Evolutionary conservation across 2,888 invertebrate species (phyloP).

Genomic region (Phortica magna): DNA sequence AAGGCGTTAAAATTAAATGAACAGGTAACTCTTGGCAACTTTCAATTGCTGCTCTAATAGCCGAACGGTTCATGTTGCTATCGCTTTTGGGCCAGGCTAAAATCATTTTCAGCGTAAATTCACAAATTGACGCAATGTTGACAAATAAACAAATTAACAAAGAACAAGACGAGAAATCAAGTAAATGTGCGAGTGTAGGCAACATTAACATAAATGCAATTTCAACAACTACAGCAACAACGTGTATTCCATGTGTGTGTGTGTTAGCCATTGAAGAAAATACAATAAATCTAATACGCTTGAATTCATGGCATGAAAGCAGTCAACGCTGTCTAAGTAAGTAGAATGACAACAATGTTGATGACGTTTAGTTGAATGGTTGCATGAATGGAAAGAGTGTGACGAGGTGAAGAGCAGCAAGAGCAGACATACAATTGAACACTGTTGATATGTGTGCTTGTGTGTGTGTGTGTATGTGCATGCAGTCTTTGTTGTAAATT

Average conservation of each 20-base stretch:
- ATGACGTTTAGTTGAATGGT: background rate
- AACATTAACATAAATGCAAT: too few species aligned
- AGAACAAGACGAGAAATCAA: too few species aligned
- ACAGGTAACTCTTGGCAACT: conserved; percentile 30
- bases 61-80: background rate
- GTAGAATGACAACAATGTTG: background rate
- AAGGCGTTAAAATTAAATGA: conserved; percentile 35
- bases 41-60: background rate
- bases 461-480: too few species aligned
- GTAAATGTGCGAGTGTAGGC: too few species aligned
- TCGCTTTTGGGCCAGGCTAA: background rate
- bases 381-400: background rate
- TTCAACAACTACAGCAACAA: too few species aligned
- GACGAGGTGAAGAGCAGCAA: background rate
- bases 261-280: too few species aligned
- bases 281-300: too few species aligned
- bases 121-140: background rate
- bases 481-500: conserved; percentile 9
- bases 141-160: conserved; percentile 12
- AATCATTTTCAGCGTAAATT: background rate
- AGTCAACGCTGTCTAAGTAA: too few species aligned
- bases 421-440: too few species aligned
- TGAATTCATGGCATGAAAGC: too few species aligned
- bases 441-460: too few species aligned
- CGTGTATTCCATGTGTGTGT: too few species aligned